Percentiles rank a stretch among this genome's conserved stretches.
Evolutionary conservation across 2,113 vertebrate species (phyloP).

Genomic region (Corythornis cristatus): DNA sequence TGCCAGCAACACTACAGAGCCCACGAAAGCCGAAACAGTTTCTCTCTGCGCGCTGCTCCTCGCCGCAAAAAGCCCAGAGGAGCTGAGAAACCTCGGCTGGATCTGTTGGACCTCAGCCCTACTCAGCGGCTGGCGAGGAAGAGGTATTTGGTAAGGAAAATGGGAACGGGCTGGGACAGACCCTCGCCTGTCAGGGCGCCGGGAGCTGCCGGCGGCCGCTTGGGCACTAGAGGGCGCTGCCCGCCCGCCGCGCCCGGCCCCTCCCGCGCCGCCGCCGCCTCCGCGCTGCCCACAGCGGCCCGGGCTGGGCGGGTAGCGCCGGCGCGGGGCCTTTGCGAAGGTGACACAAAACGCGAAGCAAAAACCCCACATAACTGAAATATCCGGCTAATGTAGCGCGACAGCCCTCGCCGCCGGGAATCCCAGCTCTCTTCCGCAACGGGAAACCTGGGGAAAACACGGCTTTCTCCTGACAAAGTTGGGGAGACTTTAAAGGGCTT

Average conservation of each 20-base stretch:
- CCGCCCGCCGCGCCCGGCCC: neutral
- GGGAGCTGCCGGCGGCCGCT: neutral
- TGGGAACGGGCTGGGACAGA: neutral
- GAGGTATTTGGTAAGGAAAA: neutral
- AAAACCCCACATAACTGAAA: neutral
- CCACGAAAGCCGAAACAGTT: accelerated
- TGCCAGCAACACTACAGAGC: accelerated
- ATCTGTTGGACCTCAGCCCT: neutral
- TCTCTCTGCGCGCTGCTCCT: too few relatives aligned
- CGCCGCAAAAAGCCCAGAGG: neutral
- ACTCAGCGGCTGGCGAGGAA: neutral
- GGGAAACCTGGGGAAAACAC: neutral
- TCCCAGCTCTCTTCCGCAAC: neutral
- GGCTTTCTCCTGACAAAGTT: neutral
- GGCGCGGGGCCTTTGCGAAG: accelerated
- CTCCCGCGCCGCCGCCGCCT: neutral
- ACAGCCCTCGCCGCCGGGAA: neutral
- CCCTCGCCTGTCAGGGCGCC: accelerated
- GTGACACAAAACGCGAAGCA: too few relatives aligned
- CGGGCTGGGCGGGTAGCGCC: neutral
- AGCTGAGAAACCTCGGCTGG: neutral
- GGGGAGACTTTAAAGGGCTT: neutral
- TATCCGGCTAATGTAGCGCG: neutral
- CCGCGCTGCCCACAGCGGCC: neutral
- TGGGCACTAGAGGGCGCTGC: neutral